Evolutionary conservation across 2,797 vertebrate genomes (phyloP).

Genomic region (Brotula barbata): DNA sequence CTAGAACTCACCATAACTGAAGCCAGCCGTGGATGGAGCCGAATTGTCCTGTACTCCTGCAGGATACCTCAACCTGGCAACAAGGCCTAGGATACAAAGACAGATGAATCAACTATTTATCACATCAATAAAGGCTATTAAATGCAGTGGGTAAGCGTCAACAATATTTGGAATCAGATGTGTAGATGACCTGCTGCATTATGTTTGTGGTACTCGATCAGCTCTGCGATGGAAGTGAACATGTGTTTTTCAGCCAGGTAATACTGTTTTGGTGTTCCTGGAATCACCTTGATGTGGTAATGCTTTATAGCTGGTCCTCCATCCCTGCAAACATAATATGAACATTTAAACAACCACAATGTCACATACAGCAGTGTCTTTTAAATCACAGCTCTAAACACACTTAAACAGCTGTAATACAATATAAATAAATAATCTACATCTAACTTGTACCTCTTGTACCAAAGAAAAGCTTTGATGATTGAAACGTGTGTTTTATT

Average conservation of each 20-base stretch:
- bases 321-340: constrained; percentile 71
- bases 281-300: constrained; percentile 92
- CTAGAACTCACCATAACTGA: constrained; percentile 88
- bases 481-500: too few relatives aligned
- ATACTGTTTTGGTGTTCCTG: constrained; percentile 77
- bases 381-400: too few relatives aligned
- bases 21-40: constrained; percentile 90
- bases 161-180: too few relatives aligned
- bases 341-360: background rate
- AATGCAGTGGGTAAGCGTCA: too few relatives aligned
- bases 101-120: background rate
- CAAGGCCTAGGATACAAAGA: constrained; percentile 80
- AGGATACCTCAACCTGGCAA: constrained; percentile 88
- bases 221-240: constrained; percentile 87
- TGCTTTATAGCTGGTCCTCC: constrained; percentile 83
- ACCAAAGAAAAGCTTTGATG: too few relatives aligned
- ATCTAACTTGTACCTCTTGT: too few relatives aligned
- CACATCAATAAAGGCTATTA: too few relatives aligned
- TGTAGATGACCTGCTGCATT: constrained; percentile 86
- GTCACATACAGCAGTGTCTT: background rate
- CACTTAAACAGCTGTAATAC: too few relatives aligned
- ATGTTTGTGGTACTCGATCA: constrained; percentile 94
- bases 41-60: constrained; percentile 81
- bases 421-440: too few relatives aligned
- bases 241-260: constrained; percentile 92